Evolutionary conservation across 2,888 invertebrate species (phyloP).

Genomic region (Entomobrya multifasciata): DNA sequence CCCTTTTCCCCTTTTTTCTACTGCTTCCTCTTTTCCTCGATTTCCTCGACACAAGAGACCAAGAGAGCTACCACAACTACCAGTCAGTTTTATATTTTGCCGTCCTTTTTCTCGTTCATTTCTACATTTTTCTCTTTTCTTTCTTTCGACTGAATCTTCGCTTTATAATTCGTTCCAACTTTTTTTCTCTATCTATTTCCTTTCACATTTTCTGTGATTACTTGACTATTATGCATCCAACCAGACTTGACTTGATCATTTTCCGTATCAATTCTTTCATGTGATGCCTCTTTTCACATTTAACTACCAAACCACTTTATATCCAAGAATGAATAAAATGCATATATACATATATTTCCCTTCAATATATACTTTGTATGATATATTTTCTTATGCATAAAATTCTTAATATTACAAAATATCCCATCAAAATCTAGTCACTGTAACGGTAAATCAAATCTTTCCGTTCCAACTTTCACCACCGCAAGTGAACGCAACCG

Average conservation of each 20-base stretch:
- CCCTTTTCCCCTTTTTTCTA: slow-evolving; percentile 57
- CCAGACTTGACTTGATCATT: slow-evolving; percentile 68
- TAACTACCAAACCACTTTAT: slow-evolving; percentile 43
- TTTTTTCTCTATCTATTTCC: slow-evolving; percentile 48
- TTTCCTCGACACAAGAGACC: slow-evolving; percentile 10
- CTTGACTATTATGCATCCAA: slow-evolving; percentile 63
- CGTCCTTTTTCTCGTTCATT: slow-evolving; percentile 14
- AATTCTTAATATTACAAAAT: background rate
- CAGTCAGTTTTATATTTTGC: background rate
- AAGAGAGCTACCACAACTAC: background rate
- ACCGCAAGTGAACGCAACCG: background rate
- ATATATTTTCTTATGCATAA: too few species aligned
- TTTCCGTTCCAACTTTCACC: slow-evolving; percentile 60
- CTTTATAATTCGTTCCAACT: slow-evolving; percentile 47
- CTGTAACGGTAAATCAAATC: slow-evolving; percentile 51
- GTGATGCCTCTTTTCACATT: slow-evolving; percentile 55
- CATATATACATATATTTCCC: too few species aligned
- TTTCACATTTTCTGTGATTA: slow-evolving; percentile 63
- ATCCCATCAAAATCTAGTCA: slow-evolving; percentile 33
- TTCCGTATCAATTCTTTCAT: slow-evolving; percentile 66
- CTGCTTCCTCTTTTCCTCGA: slow-evolving; percentile 27
- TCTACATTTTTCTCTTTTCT: slow-evolving; percentile 15
- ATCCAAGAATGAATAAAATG: background rate
- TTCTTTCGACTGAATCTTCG: slow-evolving; percentile 41
- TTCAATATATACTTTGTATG: too few species aligned